Base-by-base conservation (phyloP, 2,888 invertebrate species). In the Hydraecia micacea region DNA sequence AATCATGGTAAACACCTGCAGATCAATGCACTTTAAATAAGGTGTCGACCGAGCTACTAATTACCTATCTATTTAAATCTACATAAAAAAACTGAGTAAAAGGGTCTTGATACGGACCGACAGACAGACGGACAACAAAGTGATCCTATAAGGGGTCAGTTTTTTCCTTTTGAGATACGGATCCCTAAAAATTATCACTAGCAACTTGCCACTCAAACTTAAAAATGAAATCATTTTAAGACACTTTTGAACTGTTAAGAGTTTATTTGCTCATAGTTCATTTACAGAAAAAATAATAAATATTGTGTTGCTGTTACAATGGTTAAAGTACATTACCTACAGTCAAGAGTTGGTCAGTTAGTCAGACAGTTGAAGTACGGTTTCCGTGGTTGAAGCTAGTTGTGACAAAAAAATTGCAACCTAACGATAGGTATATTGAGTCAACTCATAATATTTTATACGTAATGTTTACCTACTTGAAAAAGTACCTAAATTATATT, bases 11-110 rank as follows among this genome's bases (percentile, higher is more conserved):
- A 68, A 42, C 60, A 68, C 36, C 15, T 77, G 67, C n/a, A 49
- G 62, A 68, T 81, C 79, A 71, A 55, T 81, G 49, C 13, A 49
- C 76, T 65, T 18, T 49, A 11, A 63, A n/a, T 67, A 15, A 65
- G 15, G 21, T 42, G n/a, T 49, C 18, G 18, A 11, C 1, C 58
- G 8, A 36, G 6, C 39, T 18, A n/a, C 21, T 60, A 60, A 49
- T 39, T n/a, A 32, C 2, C 2, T 32, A 15, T 39, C 11, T 28
- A 13, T 39, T 36, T 21, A 46, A 18, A 5, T 9, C 32, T 21
- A 28, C 7, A 28, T 32, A 7, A 15, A 60, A 60, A 60, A 60
- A 55, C 9, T 7, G 11, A 55, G 55, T 0, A 55, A 55, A 11
- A n/a, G n/a, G 11, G 0, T 5, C 55, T n/a, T n/a, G n/a, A 11